phyloP scores from a whole-genome alignment of 2,113 vertebrate genomes.

The Crocuta crocuta region DNA sequence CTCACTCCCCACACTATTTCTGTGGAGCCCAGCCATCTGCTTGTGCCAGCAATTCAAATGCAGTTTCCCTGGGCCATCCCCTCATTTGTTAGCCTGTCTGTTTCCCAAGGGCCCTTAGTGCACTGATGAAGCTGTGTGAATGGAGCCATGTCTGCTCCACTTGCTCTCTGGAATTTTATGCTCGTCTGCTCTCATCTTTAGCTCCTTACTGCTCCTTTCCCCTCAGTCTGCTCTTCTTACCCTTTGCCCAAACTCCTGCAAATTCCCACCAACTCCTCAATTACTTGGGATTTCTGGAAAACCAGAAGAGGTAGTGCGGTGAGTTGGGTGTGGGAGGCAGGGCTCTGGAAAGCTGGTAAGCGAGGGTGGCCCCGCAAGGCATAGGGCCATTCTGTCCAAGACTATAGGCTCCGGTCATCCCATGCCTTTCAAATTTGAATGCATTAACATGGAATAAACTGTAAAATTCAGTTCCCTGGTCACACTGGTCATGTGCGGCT shows the following conservation, averaged over 20 bases:
- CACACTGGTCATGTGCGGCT: too few relatives aligned
- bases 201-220: not conserved
- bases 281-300: not conserved
- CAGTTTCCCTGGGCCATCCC: not conserved
- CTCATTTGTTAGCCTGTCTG: not conserved
- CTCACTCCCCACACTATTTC: not conserved
- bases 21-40: fast-evolving
- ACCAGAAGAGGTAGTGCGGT: too few relatives aligned
- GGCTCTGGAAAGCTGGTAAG: not conserved
- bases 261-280: fast-evolving
- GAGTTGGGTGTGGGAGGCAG: not conserved
- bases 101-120: not conserved
- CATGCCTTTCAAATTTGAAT: not conserved
- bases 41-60: not conserved
- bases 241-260: not conserved
- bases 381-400: fast-evolving
- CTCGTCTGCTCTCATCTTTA: not conserved
- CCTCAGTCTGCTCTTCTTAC: not conserved
- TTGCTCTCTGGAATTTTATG: not conserved
- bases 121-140: too few relatives aligned
- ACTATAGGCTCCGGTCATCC: too few relatives aligned
- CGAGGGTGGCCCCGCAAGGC: not conserved
- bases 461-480: not conserved
- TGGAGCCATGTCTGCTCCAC: not conserved
- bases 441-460: not conserved